phyloP scores from a whole-genome alignment of 2,888 invertebrate species.

The Dicycla oo region DNA sequence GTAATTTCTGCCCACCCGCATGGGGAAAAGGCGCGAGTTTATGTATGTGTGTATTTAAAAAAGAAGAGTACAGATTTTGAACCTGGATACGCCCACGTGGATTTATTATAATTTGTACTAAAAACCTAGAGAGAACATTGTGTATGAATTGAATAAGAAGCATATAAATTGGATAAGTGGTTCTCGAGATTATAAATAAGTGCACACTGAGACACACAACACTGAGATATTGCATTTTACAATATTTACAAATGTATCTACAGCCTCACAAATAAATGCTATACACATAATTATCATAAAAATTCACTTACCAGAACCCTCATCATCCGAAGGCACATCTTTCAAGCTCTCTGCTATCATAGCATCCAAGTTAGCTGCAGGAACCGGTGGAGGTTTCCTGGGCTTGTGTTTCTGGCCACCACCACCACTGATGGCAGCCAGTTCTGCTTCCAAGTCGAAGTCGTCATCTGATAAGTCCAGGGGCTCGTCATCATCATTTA shows the following conservation, averaged over 20 bases:
- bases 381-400: slow-evolving; percentile 82
- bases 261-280: neutral
- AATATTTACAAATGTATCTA: too few species aligned
- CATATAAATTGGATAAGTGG: neutral
- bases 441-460: slow-evolving; percentile 96
- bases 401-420: slow-evolving; percentile 79
- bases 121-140: too few species aligned
- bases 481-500: slow-evolving; percentile 88
- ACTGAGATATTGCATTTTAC: neutral
- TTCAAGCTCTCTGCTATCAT: slow-evolving; percentile 95
- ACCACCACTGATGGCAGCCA: slow-evolving; percentile 92
- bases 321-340: slow-evolving; percentile 94
- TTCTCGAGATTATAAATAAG: neutral
- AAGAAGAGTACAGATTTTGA: too few species aligned
- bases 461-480: slow-evolving; percentile 91
- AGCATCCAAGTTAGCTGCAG: slow-evolving; percentile 91
- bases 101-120: too few species aligned
- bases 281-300: neutral
- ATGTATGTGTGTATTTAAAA: too few species aligned
- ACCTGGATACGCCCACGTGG: too few species aligned
- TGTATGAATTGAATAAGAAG: neutral
- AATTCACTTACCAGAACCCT: slow-evolving; percentile 88
- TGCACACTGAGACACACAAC: neutral
- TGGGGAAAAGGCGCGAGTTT: neutral
- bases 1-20: neutral